Evolutionary conservation across 2,797 vertebrate species (phyloP), one percentile per base, ranked within the genome.

Genomic region (Cercopithecus mitis): DNA sequence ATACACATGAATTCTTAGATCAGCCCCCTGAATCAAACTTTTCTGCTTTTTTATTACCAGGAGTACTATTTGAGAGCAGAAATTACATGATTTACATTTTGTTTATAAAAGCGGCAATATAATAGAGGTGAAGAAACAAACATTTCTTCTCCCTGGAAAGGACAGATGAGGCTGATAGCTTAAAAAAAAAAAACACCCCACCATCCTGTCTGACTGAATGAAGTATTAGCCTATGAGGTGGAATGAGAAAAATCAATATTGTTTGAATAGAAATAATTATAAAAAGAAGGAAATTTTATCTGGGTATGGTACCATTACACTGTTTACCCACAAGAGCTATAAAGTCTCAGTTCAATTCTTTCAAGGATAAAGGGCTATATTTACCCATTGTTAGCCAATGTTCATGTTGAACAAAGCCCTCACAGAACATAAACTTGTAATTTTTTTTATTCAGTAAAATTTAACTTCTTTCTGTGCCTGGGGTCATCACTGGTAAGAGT

Each of bases 181-280:
- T 95, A 75, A 85, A 92, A 43, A 95, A 88, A 91, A 77, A 45
- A 88, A 92, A 47, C 36, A 95, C 36, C 33, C 61, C 43, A 84
- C 52, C 80, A 76, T 50, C 79, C 47, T 33, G 19, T 82, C 27
- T 95, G 43, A 67, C 72, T 94, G 61, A 92, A 92, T 92, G 67
- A 92, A 92, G 17, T 58, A 85, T 58, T 79, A 79, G 61, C 20
- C 70, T 67, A 30, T 27, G 87, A 95, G 64, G 10, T 61, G n/a
- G 20, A 77, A 94, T 79, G 41, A 92, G 67, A 83, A 88, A 97
- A 96, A 91, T 43, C 39, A 64, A 7, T 25, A 89, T n/a, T n/a
- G 11, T 90, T 41, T 95, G 41, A 95, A 83, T 67, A 95, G 79
- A 96, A 92, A 97, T 52, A 76, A 83, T 57, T 91, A 87, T 14